Conservation (phyloP, 1,140 invertebrate species). For the Oryzaephilus surinamensis region DNA sequence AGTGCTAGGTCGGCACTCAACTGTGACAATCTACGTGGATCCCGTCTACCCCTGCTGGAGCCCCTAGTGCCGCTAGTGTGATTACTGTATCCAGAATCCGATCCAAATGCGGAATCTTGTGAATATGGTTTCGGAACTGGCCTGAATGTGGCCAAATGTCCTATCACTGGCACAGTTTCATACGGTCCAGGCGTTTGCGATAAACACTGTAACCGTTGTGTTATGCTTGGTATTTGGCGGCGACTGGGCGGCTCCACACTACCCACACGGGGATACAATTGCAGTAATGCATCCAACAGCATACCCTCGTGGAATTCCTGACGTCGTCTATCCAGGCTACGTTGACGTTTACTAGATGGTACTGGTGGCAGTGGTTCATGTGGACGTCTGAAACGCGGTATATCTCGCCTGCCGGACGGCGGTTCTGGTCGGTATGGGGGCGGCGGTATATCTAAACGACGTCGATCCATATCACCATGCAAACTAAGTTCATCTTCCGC, state of each 20-base stretch:
- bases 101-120: conserved; percentile 48
- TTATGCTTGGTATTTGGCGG: conserved; percentile 33
- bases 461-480: conserved; percentile 39
- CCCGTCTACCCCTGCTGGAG: conserved; percentile 30
- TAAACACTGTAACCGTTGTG: conserved; percentile 42
- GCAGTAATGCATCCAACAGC: conserved; percentile 50
- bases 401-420: conserved; percentile 22
- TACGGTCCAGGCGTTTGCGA: conserved; percentile 42
- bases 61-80: conserved; percentile 41
- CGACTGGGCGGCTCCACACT: conserved; percentile 32
- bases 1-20: conserved; percentile 34
- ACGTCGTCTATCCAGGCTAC: conserved; percentile 47
- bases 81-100: conserved; percentile 59
- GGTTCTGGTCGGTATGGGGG: conserved; percentile 30
- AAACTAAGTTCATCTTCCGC: conserved; percentile 57
- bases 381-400: conserved; percentile 28
- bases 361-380: conserved; percentile 35
- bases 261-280: conserved; percentile 48
- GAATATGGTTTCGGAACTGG: conserved; percentile 35
- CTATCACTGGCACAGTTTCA: conserved; percentile 46
- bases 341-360: conserved; percentile 39
- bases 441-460: conserved; percentile 37
- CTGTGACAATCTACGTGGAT: conserved; percentile 32
- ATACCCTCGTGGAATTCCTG: conserved; percentile 55
- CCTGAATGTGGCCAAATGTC: conserved; percentile 35